Evolutionary conservation across 2,888 invertebrate species (phyloP).

Genomic region (Epinotia ramella): DNA sequence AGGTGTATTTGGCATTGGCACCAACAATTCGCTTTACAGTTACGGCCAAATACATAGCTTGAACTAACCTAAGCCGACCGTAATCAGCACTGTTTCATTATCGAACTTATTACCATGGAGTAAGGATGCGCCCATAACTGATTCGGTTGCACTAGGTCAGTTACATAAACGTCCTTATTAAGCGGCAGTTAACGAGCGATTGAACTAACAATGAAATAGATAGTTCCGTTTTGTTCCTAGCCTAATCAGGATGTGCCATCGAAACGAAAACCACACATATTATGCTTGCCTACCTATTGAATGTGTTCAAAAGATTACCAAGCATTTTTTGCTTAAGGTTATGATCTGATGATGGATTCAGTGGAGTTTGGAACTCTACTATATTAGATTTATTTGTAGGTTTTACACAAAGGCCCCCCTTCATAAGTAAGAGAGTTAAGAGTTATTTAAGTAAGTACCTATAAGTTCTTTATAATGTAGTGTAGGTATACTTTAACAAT

Average conservation of each 20-base stretch:
- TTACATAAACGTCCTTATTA: constrained; percentile 48
- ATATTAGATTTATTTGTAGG: no score
- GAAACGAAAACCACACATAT: not conserved
- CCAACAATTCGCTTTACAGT: not conserved
- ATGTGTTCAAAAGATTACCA: not conserved
- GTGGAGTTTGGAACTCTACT: no score
- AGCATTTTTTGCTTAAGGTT: not conserved
- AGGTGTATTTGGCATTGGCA: not conserved
- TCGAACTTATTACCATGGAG: constrained; percentile 8
- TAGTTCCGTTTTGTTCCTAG: constrained; percentile 15
- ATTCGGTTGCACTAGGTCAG: constrained; percentile 43
- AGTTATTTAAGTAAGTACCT: no score
- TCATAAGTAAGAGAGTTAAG: no score
- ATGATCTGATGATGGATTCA: no score
- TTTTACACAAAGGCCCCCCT: no score
- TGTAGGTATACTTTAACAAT: no score
- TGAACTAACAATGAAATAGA: constrained; percentile 35
- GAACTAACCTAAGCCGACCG: constrained; percentile 52
- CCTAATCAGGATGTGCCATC: not conserved
- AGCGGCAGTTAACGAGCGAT: constrained; percentile 33
- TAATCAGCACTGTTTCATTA: constrained; percentile 62
- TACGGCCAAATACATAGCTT: constrained; percentile 12
- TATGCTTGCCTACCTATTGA: not conserved
- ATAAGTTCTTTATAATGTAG: no score
- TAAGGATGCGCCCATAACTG: constrained; percentile 26